A percentile compares a stretch with the other conserved stretches of the same genome.
phyloP scores from a whole-genome alignment of 2,113 vertebrate species.

The Oryzias woworae region DNA sequence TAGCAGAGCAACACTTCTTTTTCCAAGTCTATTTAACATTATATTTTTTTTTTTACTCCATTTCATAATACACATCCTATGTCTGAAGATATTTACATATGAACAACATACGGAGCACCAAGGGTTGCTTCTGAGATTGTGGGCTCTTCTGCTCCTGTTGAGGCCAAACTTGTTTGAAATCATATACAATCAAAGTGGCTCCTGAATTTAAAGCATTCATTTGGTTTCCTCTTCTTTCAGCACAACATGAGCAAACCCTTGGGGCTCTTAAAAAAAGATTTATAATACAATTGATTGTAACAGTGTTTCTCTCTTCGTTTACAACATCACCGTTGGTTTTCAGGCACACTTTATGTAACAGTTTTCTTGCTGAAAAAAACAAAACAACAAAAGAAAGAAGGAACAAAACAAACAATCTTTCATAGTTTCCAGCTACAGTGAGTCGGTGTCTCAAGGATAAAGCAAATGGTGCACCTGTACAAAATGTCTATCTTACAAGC shows the following conservation, averaged over 20 bases:
- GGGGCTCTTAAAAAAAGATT: constrained; percentile 53
- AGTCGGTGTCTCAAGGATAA: constrained; percentile 74
- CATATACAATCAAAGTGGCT: constrained; percentile 57
- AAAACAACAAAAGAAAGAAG: constrained; percentile 12
- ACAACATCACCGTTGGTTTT: constrained; percentile 78
- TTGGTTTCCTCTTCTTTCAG: constrained; percentile 13
- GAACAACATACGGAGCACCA: constrained; percentile 66
- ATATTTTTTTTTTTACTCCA: constrained; percentile 81
- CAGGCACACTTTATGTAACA: constrained; percentile 92
- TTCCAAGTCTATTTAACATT: constrained; percentile 96
- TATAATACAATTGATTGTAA: constrained; percentile 84
- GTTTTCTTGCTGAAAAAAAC: constrained; percentile 71
- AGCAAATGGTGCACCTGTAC: constrained; percentile 53
- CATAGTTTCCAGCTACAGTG: constrained; percentile 78
- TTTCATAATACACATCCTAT: constrained; percentile 77
- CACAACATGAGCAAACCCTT: constrained; percentile 54
- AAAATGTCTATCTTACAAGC: constrained; percentile 66
- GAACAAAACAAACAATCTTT: constrained; percentile 71
- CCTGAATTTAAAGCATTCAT: constrained; percentile 36
- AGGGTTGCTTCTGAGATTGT: constrained; percentile 46
- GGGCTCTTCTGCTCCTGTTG: constrained; percentile 26
- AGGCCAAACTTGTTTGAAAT: constrained; percentile 26
- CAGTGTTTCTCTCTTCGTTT: constrained; percentile 66
- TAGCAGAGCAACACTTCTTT: constrained; percentile 82
- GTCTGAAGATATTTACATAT: constrained; percentile 76